Percentiles rank a stretch among this genome's conserved stretches.
Evolutionary conservation across 1,140 invertebrate genomes (phyloP).

Genomic region (Andrena cerasifolii): DNA sequence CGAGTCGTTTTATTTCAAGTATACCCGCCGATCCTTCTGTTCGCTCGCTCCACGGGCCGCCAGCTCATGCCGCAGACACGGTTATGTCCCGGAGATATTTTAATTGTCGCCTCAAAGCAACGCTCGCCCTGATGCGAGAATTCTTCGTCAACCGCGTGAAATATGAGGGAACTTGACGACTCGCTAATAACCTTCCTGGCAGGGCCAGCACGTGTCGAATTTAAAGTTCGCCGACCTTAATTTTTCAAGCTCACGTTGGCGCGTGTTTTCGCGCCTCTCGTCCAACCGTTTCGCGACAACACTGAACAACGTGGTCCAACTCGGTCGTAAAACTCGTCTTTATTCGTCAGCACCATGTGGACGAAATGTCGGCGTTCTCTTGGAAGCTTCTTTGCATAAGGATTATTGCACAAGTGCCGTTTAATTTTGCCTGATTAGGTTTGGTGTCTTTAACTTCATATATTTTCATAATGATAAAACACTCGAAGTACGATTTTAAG

Average conservation of each 20-base stretch:
- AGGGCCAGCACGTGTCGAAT: constrained; percentile 40
- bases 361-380: neutral
- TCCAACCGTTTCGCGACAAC: constrained; percentile 12
- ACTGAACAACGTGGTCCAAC: constrained; percentile 1
- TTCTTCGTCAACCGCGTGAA: constrained; percentile 69
- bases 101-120: constrained; percentile 72
- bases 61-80: constrained; percentile 62
- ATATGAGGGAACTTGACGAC: constrained; percentile 68
- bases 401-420: too few species aligned
- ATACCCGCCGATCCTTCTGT: constrained; percentile 13
- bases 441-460: too few species aligned
- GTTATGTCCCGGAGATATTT: constrained; percentile 70
- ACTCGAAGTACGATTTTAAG: too few species aligned
- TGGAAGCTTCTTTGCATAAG: too few species aligned
- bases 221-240: constrained; percentile 60
- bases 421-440: too few species aligned
- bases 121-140: constrained; percentile 61
- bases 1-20: constrained; percentile 68
- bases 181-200: constrained; percentile 67
- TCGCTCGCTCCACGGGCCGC: constrained; percentile 33
- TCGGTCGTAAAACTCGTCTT: neutral
- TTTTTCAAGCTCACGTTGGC: constrained; percentile 7
- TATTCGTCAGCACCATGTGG: neutral
- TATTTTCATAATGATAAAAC: too few species aligned
- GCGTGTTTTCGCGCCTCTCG: neutral